phyloP scores from a whole-genome alignment of 2,113 vertebrate genomes.

The Indicator indicator region DNA sequence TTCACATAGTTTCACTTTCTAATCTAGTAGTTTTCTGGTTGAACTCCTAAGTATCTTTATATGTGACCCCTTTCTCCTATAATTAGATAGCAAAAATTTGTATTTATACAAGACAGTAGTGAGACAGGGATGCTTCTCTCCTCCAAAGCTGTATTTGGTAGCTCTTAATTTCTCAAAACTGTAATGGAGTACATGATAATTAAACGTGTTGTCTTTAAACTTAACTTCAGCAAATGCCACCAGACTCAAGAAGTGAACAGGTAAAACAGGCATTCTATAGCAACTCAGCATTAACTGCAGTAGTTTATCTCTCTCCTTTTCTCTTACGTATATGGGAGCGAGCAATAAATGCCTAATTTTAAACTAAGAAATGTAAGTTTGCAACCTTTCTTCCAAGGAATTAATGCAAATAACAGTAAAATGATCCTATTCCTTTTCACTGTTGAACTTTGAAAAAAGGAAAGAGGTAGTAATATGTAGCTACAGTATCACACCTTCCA shows the following conservation, averaged over 20 bases:
- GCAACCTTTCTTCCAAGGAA: neutral
- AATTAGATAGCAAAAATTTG: neutral
- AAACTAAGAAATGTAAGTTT: neutral
- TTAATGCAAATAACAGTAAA: neutral
- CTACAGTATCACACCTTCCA: neutral
- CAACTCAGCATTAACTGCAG: neutral
- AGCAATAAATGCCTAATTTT: neutral
- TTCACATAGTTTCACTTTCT: neutral
- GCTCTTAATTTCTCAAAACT: neutral
- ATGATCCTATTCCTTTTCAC: neutral
- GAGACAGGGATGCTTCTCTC: neutral
- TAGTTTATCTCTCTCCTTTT: neutral
- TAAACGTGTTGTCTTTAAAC: neutral
- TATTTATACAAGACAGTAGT: neutral
- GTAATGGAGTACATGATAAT: accelerated
- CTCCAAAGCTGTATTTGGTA: neutral
- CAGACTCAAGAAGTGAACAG: neutral
- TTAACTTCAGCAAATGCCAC: neutral
- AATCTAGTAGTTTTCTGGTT: neutral
- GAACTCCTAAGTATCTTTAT: neutral
- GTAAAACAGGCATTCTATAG: neutral
- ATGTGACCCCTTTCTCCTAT: neutral
- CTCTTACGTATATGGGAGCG: neutral
- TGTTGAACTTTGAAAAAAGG: neutral
- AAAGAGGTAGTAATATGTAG: neutral